A percentile compares a stretch with the other conserved stretches of the same genome.
Conservation (phyloP, 2,888 invertebrate species). For the Phyto melanocephala region DNA sequence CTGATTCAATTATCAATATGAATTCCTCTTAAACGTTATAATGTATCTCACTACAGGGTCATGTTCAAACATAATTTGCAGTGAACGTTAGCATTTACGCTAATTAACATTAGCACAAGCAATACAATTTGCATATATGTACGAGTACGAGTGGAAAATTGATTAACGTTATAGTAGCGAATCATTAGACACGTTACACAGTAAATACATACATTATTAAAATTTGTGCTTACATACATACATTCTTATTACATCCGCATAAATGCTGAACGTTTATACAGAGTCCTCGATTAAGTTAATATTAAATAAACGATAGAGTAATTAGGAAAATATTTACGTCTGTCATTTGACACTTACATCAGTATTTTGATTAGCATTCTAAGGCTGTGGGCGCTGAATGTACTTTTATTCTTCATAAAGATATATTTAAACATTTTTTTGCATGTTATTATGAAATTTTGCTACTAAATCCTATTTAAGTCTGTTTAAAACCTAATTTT, state of each 20-base stretch:
- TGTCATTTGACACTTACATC: no score
- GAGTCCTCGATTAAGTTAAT: not conserved
- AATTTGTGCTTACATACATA: not conserved
- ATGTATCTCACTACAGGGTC: slow-evolving; percentile 29
- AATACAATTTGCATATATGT: slow-evolving; percentile 49
- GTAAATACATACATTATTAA: not conserved
- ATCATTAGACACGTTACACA: slow-evolving; percentile 19
- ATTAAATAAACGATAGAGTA: not conserved
- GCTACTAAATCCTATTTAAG: no score
- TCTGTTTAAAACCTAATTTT: no score
- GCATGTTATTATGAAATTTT: no score
- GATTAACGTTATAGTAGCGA: slow-evolving; percentile 11
- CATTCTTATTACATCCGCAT: not conserved
- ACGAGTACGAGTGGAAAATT: slow-evolving; percentile 2
- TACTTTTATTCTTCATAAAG: no score
- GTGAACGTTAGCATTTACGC: slow-evolving; percentile 52
- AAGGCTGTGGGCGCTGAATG: no score
- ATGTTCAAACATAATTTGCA: slow-evolving; percentile 55
- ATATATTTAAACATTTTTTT: no score
- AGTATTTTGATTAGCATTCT: no score
- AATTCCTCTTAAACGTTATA: slow-evolving; percentile 33
- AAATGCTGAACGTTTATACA: not conserved
- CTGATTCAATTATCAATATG: slow-evolving; percentile 59
- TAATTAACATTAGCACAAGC: slow-evolving; percentile 59
- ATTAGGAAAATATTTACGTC: not conserved